These are phyloP conservation scores for Otocyon megalotis DNA, from an alignment of 2,113 vertebrate genomes.

Conservation along the genomic window DNA sequence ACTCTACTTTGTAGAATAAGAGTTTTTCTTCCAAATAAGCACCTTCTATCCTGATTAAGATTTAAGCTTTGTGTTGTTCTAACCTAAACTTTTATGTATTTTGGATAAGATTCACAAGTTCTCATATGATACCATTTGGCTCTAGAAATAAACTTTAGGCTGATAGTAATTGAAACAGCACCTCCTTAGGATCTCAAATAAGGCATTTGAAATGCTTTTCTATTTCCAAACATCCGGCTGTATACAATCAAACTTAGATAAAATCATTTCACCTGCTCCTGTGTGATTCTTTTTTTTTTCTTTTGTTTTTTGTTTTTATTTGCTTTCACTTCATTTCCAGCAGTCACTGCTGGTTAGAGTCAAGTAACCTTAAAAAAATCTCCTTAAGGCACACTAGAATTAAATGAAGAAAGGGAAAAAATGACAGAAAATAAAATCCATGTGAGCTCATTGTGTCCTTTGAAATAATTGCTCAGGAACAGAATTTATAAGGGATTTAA, in stretches of 20 bases:
- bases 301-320: not conserved
- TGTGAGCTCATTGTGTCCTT: not conserved
- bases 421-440: not conserved
- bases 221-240: slow-evolving; percentile 9
- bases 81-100: not conserved
- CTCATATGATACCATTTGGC: not conserved
- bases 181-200: not conserved
- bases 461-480: slow-evolving; percentile 48
- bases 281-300: not conserved
- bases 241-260: slow-evolving; percentile 32
- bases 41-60: not conserved
- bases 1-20: not conserved
- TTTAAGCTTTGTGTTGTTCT: not conserved
- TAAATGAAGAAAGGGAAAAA: not conserved
- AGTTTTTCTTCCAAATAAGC: not conserved
- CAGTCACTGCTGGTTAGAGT: slow-evolving; percentile 32
- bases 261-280: slow-evolving; percentile 8
- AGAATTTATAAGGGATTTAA: not conserved
- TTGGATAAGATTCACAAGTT: not conserved
- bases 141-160: not conserved
- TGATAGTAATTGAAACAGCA: not conserved
- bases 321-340: not conserved
- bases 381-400: not conserved
- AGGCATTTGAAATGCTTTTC: not conserved
- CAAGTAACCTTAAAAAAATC: not conserved